Base-by-base conservation (phyloP, 2,797 vertebrate species). In the Macroramphosus scolopax region DNA sequence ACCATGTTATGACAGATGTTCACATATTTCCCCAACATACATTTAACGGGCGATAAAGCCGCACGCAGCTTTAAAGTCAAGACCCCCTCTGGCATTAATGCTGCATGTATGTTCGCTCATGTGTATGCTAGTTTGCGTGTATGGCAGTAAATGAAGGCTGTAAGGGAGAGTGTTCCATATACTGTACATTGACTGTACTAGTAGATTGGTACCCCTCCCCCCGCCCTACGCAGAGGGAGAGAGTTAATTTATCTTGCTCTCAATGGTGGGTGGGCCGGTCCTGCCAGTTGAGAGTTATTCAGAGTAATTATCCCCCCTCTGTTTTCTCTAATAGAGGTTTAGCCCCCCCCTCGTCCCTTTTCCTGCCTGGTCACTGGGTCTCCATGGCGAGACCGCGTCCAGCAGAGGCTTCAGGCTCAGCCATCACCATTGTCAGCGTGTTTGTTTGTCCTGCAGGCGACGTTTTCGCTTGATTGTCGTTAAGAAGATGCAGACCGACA, bases 1-100 rank as follows among this genome's bases (percentile, higher is more conserved):
- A 26, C 38, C 4, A 1, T 77, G 68, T 80, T 80, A n/a, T 79
- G 76, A 80, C 77, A 59, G 63, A 68, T 53, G 65, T 55, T 41
- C 35, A 59, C 66, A 31, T 87, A 72, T 88, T 87, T 85, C 17
- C 52, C 68, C 78, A 84, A 84, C 84, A 87, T 51, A 22, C 46
- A 75, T 82, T 84, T 78, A 72, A 74, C 73, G 45, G 75, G 50
- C 56, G 41, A 86, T 81, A 52, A 72, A 80, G 63, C 68, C 15
- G 9, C 46, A 22, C 38, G 9, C 46, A 29, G 60, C 67, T 71
- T 62, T 50, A 40, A 31, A 41, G 53, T 47, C 36, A 67, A 71
- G 39, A 46, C 29, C 55, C 60, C 81, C 79, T 45, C 26, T 29
- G 62, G 71, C 72, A 39, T 65, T 83, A 75, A 72, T 69, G 56